These are phyloP conservation scores for Acinonyx jubatus DNA, from an alignment of 2,113 vertebrate genomes.

Conservation along the genomic window DNA sequence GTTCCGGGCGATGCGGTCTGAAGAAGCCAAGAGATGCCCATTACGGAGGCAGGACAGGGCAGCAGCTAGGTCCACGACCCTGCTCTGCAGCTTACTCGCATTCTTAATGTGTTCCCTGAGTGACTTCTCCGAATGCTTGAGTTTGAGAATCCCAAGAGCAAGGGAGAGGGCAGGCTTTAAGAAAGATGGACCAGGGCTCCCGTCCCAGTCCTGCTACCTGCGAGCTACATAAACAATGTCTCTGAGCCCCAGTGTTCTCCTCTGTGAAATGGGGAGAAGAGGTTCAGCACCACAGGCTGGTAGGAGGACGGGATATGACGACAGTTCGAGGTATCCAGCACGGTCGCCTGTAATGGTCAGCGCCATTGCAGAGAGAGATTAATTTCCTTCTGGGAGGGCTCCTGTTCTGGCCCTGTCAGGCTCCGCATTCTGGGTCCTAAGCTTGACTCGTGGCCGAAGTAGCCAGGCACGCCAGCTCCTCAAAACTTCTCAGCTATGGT, in stretches of 20 bases:
- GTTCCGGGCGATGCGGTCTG: constrained; percentile 97
- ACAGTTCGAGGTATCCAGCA: neutral
- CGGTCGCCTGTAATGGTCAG: no score
- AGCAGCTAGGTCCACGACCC: neutral
- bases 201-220: neutral
- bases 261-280: neutral
- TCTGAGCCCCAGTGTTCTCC: neutral
- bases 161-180: neutral
- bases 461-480: neutral
- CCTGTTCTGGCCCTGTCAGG: neutral
- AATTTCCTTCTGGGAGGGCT: neutral
- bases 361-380: neutral
- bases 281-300: neutral
- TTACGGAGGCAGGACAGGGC: constrained; percentile 42
- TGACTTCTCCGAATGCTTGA: neutral
- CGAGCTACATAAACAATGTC: neutral
- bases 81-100: neutral
- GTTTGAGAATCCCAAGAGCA: neutral
- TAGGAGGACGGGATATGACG: neutral
- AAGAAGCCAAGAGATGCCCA: constrained; percentile 46
- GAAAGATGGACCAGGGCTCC: neutral
- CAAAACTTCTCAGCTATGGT: neutral
- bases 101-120: neutral
- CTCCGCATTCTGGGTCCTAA: neutral
- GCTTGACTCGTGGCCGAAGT: neutral